A percentile compares a stretch with the other conserved stretches of the same genome.
phyloP scores from a whole-genome alignment of 2,888 invertebrate species.

The Aspidapion aeneum region DNA sequence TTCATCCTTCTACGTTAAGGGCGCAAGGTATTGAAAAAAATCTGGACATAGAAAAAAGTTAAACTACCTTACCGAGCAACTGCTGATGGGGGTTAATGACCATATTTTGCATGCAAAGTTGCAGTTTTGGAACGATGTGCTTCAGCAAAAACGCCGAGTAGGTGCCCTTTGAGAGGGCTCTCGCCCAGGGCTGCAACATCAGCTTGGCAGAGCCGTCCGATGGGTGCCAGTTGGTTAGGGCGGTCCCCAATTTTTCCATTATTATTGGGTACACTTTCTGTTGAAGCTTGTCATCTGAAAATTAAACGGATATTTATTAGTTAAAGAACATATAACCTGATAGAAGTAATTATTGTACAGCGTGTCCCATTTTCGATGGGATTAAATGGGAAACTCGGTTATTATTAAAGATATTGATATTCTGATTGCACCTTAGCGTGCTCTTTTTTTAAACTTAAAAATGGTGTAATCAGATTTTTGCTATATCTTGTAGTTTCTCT shows the following conservation, averaged over 20 bases:
- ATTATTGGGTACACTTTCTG: constrained; percentile 80
- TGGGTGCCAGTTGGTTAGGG: constrained; percentile 93
- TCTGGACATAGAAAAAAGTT: too few relatives aligned
- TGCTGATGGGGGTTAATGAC: constrained; percentile 72
- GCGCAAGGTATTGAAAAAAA: too few relatives aligned
- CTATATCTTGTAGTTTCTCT: too few relatives aligned
- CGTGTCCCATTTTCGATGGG: too few relatives aligned
- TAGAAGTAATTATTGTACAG: too few relatives aligned
- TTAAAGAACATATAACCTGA: not conserved
- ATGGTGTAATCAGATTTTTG: too few relatives aligned
- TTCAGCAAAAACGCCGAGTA: constrained; percentile 80
- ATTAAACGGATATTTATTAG: constrained; percentile 8
- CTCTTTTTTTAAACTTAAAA: too few relatives aligned
- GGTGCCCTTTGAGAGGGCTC: constrained; percentile 58
- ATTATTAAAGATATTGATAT: too few relatives aligned
- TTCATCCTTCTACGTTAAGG: too few relatives aligned
- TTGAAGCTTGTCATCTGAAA: constrained; percentile 41
- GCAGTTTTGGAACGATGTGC: constrained; percentile 87
- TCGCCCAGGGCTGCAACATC: constrained; percentile 88
- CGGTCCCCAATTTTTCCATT: constrained; percentile 84
- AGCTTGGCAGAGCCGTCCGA: constrained; percentile 89
- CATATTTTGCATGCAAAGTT: constrained; percentile 61
- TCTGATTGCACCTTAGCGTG: too few relatives aligned
- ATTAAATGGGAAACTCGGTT: too few relatives aligned
- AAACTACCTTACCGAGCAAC: constrained; percentile 53